A percentile compares a stretch with the other conserved stretches of the same genome.
Evolutionary conservation across 92 coral and sea anemone genomes (phyloP).

Genomic region (Metridium senile): DNA sequence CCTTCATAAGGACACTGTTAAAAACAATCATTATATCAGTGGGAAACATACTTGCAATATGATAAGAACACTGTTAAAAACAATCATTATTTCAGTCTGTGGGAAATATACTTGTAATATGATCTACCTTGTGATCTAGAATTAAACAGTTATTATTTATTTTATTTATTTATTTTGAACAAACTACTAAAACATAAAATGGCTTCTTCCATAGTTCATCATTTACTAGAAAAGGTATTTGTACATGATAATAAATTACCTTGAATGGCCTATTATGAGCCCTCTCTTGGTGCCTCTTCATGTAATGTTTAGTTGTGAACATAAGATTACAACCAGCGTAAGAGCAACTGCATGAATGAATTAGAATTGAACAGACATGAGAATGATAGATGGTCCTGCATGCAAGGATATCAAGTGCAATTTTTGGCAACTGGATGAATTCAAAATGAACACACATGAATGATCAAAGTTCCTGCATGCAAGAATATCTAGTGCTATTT

Average conservation of each 20-base stretch:
- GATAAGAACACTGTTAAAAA: conserved; percentile 68
- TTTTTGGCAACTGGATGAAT: too few species aligned
- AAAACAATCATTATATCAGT: neutral
- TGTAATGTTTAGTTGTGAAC: conserved; percentile 75
- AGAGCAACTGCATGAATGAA: conserved; percentile 59
- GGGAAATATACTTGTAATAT: too few species aligned
- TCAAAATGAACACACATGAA: too few species aligned
- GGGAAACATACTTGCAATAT: too few species aligned
- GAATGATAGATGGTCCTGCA: too few species aligned
- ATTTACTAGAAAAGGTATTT: too few species aligned
- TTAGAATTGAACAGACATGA: neutral
- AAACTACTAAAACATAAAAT: too few species aligned
- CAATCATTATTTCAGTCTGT: neutral
- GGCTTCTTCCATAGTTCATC: too few species aligned
- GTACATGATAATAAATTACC: conserved; percentile 31
- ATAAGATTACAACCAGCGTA: conserved; percentile 55
- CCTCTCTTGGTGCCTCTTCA: conserved; percentile 69
- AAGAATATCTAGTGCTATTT: too few species aligned
- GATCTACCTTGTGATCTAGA: conserved; percentile 3
- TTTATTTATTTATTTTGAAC: too few species aligned
- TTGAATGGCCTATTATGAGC: conserved; percentile 82
- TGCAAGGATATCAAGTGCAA: too few species aligned
- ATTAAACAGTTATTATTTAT: neutral
- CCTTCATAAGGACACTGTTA: conserved; percentile 82
- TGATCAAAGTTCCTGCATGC: too few species aligned